A percentile compares a stretch with the other conserved stretches of the same genome.
These are phyloP conservation scores for Mastomys coucha DNA, from an alignment of 2,113 vertebrate species.

Conservation along the genomic window DNA sequence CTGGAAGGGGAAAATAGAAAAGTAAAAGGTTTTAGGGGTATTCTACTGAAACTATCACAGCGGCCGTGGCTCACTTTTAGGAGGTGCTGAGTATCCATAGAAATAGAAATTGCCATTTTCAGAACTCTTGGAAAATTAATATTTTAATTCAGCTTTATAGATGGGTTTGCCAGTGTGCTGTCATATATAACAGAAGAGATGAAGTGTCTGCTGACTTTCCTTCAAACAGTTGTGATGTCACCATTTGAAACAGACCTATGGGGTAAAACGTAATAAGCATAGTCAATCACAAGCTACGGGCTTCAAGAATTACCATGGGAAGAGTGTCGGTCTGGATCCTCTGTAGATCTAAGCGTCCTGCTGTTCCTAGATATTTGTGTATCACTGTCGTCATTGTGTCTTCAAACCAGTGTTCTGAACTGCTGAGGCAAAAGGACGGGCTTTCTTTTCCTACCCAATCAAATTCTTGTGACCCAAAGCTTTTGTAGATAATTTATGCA, in stretches of 20 bases:
- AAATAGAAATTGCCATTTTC: conserved; percentile 61
- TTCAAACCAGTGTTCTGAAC: background rate
- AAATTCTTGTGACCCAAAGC: conserved; percentile 6
- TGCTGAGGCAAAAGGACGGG: background rate
- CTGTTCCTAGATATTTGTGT: background rate
- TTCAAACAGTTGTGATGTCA: conserved; percentile 23
- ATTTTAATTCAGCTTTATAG: conserved; percentile 70
- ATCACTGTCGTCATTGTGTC: background rate
- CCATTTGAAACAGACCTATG: conserved; percentile 30
- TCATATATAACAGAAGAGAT: conserved; percentile 52
- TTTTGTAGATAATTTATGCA: conserved; percentile 8
- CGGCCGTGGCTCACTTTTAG: conserved; percentile 62
- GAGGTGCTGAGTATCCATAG: conserved; percentile 49
- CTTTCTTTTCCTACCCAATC: conserved; percentile 9
- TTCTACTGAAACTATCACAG: conserved; percentile 57
- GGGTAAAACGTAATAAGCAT: background rate
- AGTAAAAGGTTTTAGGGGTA: background rate
- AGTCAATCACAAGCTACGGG: background rate
- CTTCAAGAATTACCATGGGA: conserved; percentile 14
- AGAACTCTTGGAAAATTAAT: conserved; percentile 69
- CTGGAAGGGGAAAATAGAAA: background rate
- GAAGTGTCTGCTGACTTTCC: conserved; percentile 26
- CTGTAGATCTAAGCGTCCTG: background rate
- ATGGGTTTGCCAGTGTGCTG: conserved; percentile 33
- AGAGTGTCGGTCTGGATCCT: background rate